Percentiles rank a stretch among this genome's conserved stretches.
phyloP scores from a whole-genome alignment of 30 jellyfish, hydroid and myxozoan species.

The Cassiopea andromeda region DNA sequence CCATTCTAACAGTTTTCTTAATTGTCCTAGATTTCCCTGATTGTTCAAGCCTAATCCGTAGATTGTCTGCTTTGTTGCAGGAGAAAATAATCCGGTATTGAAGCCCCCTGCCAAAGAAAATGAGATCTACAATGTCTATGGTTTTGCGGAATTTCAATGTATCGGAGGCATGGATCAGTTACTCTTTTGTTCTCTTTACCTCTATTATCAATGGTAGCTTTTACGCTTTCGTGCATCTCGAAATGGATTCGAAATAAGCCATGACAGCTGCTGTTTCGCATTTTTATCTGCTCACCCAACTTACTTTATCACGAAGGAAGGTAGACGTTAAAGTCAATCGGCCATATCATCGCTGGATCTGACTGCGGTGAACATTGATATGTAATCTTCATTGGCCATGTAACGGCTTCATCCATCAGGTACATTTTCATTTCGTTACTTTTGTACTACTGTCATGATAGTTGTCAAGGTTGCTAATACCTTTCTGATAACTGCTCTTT shows the following conservation, averaged over 20 bases:
- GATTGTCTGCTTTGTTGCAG: slow-evolving; percentile 10
- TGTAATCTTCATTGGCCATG: neutral
- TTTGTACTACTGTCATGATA: too few relatives aligned
- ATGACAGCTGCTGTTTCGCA: slow-evolving; percentile 1
- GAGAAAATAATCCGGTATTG: slow-evolving; percentile 19
- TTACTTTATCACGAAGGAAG: neutral
- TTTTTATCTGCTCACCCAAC: neutral
- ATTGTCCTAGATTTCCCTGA: neutral
- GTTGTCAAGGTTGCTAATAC: neutral
- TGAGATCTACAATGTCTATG: slow-evolving; percentile 33
- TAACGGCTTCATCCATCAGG: neutral
- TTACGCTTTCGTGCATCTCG: slow-evolving; percentile 27
- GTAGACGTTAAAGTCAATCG: neutral
- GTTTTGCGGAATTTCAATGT: slow-evolving; percentile 56
- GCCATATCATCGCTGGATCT: neutral
- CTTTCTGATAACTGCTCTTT: too few relatives aligned
- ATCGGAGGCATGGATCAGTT: slow-evolving; percentile 78
- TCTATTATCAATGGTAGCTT: slow-evolving; percentile 19
- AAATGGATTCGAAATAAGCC: neutral
- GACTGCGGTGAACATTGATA: neutral
- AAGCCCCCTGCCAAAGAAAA: slow-evolving; percentile 64
- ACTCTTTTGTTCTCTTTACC: slow-evolving; percentile 46
- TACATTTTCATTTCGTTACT: neutral
- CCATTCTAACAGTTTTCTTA: neutral
- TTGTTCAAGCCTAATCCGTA: neutral